phyloP scores from a whole-genome alignment of 2,888 invertebrate species.

The Zootermopsis nevadensis region DNA sequence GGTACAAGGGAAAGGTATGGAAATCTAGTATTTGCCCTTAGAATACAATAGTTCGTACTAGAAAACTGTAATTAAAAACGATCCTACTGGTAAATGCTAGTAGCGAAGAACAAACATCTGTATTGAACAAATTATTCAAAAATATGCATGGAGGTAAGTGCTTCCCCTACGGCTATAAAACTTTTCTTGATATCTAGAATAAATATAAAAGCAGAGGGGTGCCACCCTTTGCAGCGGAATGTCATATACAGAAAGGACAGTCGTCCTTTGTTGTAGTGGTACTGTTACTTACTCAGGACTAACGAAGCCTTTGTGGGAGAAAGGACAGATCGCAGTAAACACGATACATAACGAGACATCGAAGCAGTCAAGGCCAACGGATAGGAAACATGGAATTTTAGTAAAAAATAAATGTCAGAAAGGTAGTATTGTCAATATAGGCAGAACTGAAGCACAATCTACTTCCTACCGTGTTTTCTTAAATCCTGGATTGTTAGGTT shows the following conservation, averaged over 20 bases:
- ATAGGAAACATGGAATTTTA: neutral
- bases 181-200: slow-evolving; percentile 1
- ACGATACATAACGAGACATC: neutral
- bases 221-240: neutral
- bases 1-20: neutral
- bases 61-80: neutral
- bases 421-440: too few species aligned
- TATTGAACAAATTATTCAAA: neutral
- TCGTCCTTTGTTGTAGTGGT: neutral
- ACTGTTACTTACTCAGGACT: neutral
- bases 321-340: neutral
- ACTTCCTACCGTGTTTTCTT: too few species aligned
- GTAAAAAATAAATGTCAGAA: neutral
- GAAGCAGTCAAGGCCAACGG: neutral
- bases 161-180: neutral
- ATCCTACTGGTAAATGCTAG: too few species aligned
- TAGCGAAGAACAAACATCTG: neutral
- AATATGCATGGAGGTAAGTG: neutral
- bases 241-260: neutral
- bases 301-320: neutral
- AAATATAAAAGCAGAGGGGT: neutral
- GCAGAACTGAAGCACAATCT: too few species aligned
- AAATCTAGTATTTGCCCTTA: neutral
- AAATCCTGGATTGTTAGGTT: too few species aligned
- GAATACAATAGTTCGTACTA: neutral